phyloP scores from a whole-genome alignment of 2,113 vertebrate species.

The Oncorhynchus clarkii region DNA sequence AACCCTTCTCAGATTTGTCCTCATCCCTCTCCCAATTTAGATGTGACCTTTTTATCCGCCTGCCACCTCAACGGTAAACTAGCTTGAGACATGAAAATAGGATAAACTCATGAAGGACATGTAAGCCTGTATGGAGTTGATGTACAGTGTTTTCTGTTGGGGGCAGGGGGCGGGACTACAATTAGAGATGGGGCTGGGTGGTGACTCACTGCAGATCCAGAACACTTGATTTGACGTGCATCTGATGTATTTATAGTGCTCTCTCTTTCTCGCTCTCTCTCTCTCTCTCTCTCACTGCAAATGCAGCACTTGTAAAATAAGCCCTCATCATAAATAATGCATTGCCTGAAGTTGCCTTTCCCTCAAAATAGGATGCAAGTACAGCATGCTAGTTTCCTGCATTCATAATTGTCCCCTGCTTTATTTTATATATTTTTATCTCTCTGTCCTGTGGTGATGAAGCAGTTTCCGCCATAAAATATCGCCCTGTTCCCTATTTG shows the following conservation, averaged over 20 bases:
- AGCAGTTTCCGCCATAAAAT: slow-evolving; percentile 22
- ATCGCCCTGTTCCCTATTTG: slow-evolving; percentile 5
- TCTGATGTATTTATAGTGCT: slow-evolving; percentile 54
- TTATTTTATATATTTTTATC: background rate
- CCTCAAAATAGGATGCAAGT: slow-evolving; percentile 43
- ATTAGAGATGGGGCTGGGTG: background rate
- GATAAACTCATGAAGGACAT: slow-evolving; percentile 29
- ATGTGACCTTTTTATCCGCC: slow-evolving; percentile 57
- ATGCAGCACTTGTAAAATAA: slow-evolving; percentile 47
- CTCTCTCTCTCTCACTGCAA: background rate
- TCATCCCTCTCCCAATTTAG: slow-evolving; percentile 53
- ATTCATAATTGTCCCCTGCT: slow-evolving; percentile 3
- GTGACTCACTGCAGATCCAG: slow-evolving; percentile 25
- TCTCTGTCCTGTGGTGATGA: slow-evolving; percentile 21
- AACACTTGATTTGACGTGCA: slow-evolving; percentile 29
- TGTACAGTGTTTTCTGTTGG: background rate
- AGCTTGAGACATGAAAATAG: slow-evolving; percentile 33
- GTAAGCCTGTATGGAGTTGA: slow-evolving; percentile 23
- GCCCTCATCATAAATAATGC: slow-evolving; percentile 47
- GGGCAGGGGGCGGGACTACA: background rate
- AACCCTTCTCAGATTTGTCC: slow-evolving; percentile 49
- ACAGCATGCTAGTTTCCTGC: slow-evolving; percentile 40
- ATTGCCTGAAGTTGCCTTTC: background rate
- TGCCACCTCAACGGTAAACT: slow-evolving; percentile 21
- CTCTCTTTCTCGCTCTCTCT: too few relatives aligned